A percentile compares a stretch with the other conserved stretches of the same genome.
phyloP scores from a whole-genome alignment of 2,888 invertebrate species.

The Dusona sp. region DNA sequence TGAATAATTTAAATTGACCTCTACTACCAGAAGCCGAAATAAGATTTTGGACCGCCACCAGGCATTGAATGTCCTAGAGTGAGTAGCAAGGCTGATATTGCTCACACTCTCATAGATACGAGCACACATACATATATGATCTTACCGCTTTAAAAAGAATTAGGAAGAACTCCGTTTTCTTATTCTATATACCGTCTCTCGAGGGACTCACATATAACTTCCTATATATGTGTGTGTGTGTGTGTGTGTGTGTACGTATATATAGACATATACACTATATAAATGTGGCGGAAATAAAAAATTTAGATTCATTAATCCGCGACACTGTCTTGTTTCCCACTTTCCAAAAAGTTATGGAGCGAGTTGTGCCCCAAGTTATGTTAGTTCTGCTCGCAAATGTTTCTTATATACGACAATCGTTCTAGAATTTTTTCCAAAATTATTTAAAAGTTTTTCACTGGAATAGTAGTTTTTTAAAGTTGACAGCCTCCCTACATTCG shows the following conservation, averaged over 20 bases:
- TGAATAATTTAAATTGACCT: conserved; percentile 60
- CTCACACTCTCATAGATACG: background rate
- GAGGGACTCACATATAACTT: conserved; percentile 27
- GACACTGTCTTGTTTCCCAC: conserved; percentile 18
- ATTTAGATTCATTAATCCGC: conserved; percentile 58
- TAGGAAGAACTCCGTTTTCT: conserved; percentile 26
- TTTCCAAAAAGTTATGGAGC: background rate
- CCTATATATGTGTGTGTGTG: no score
- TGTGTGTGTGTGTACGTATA: background rate
- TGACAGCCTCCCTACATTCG: background rate
- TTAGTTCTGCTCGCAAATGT: background rate
- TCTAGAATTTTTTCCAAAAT: background rate
- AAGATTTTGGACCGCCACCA: conserved; percentile 26
- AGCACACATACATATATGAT: background rate
- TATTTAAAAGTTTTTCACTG: background rate
- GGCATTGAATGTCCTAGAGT: conserved; percentile 28
- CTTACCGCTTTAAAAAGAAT: conserved; percentile 37
- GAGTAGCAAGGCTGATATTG: background rate
- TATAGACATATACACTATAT: background rate
- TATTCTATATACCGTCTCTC: conserved; percentile 4
- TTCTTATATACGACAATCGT: background rate
- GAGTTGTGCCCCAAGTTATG: background rate
- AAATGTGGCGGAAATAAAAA: conserved; percentile 40
- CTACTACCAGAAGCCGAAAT: conserved; percentile 18
- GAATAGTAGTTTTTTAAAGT: background rate